Evolutionary conservation across 2,113 vertebrate genomes (phyloP).

Genomic region (Sorex fumeus): DNA sequence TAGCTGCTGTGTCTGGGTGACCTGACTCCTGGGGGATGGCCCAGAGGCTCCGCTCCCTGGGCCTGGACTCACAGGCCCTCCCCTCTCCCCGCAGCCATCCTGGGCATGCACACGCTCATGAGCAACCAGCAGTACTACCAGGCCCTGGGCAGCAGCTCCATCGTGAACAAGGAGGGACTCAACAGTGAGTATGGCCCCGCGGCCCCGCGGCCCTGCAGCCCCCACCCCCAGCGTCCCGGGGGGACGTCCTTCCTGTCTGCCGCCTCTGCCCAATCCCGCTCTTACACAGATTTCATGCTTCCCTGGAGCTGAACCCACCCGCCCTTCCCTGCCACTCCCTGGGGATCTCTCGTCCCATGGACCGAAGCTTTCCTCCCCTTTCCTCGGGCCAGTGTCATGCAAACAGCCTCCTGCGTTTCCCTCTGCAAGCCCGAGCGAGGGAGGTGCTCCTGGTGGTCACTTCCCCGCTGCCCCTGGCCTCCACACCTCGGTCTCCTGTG

Average conservation of each 20-base stretch:
- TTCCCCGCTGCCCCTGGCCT: background rate
- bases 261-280: too few species aligned
- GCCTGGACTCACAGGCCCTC: fast-evolving
- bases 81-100: constrained; percentile 91
- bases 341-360: background rate
- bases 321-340: background rate
- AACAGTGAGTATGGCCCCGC: constrained; percentile 93
- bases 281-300: background rate
- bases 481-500: background rate
- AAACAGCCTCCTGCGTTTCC: background rate
- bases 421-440: background rate
- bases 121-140: constrained; percentile 99
- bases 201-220: too few species aligned
- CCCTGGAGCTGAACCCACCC: background rate
- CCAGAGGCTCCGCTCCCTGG: background rate
- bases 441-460: background rate
- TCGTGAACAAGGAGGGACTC: constrained; percentile 98
- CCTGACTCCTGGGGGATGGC: background rate
- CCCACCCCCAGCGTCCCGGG: background rate
- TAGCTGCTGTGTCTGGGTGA: background rate
- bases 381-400: background rate
- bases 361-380: background rate
- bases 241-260: background rate
- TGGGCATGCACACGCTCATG: constrained; percentile 99
- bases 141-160: constrained; percentile 97